Conservation (phyloP, 1,140 invertebrate species). For the Leptonema lineaticorne region DNA sequence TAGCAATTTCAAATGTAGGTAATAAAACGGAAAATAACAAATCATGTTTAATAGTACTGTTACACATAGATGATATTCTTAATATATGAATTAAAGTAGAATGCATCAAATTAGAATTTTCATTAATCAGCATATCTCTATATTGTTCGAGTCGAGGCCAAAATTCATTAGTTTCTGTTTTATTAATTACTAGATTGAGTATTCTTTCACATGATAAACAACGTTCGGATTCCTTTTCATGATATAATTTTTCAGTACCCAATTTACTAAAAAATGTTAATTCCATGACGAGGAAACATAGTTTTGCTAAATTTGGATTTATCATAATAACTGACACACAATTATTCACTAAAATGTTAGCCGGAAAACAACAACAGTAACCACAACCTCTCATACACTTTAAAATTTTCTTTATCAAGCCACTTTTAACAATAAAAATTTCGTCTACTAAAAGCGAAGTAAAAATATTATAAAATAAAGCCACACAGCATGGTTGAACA, state of each 20-base stretch:
- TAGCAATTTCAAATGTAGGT: constrained; percentile 61
- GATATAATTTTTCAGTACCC: constrained; percentile 46
- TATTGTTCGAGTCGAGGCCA: constrained; percentile 64
- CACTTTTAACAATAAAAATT: constrained; percentile 47
- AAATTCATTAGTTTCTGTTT: constrained; percentile 21
- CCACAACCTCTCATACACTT: constrained; percentile 60
- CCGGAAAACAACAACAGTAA: constrained; percentile 66
- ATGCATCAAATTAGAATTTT: constrained; percentile 59
- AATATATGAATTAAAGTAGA: constrained; percentile 61
- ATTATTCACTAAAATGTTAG: constrained; percentile 51
- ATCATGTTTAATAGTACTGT: constrained; percentile 57
- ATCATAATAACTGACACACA: constrained; percentile 49
- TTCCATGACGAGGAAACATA: constrained; percentile 57
- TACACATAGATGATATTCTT: constrained; percentile 58
- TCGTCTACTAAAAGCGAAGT: constrained; percentile 56
- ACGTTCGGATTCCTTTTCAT: constrained; percentile 44
- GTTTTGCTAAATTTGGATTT: constrained; percentile 45
- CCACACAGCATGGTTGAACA: constrained; percentile 56
- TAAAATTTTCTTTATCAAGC: constrained; percentile 56
- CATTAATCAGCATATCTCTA: constrained; percentile 56
- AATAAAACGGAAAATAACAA: constrained; percentile 62
- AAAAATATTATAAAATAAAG: constrained; percentile 60
- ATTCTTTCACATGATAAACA: constrained; percentile 50
- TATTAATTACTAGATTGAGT: constrained; percentile 42
- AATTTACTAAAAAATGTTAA: constrained; percentile 61